Percentiles rank a stretch among this genome's conserved stretches.
Evolutionary conservation across 2,113 vertebrate genomes (phyloP).

Genomic region (Nibea albiflora): DNA sequence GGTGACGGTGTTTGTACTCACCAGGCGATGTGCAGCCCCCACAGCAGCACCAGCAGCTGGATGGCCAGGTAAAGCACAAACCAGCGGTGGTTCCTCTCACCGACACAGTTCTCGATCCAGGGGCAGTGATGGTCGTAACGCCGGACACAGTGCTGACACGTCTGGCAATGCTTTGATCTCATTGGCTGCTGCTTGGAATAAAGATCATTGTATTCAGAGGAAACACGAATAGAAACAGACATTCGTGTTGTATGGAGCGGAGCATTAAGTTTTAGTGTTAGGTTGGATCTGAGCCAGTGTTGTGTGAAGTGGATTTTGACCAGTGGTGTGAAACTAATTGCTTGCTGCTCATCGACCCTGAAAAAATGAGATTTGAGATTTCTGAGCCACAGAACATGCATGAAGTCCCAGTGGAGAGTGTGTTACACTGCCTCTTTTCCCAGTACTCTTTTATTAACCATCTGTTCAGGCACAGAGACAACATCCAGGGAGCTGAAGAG

Average conservation of each 20-base stretch:
- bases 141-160: conserved; percentile 91
- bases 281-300: background rate
- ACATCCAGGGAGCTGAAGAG: background rate
- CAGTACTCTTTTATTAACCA: background rate
- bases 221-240: background rate
- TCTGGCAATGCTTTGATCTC: conserved; percentile 92
- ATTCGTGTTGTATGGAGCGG: too few relatives aligned
- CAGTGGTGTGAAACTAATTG: background rate
- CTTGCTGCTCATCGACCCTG: conserved; percentile 7
- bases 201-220: background rate
- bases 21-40: conserved; percentile 90
- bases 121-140: conserved; percentile 97
- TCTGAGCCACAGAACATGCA: background rate
- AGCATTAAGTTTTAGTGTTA: background rate
- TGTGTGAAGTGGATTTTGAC: background rate
- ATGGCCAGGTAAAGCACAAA: conserved; percentile 89
- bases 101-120: conserved; percentile 96
- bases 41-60: conserved; percentile 91
- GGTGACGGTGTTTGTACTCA: conserved; percentile 72
- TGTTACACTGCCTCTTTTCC: background rate
- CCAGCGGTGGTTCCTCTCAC: conserved; percentile 93
- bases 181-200: conserved; percentile 89
- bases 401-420: background rate
- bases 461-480: background rate
- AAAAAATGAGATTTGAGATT: background rate